Evolutionary conservation across 2,888 invertebrate species (phyloP), one percentile per base, ranked within the genome.

Genomic region (Sepiola atlantica): DNA sequence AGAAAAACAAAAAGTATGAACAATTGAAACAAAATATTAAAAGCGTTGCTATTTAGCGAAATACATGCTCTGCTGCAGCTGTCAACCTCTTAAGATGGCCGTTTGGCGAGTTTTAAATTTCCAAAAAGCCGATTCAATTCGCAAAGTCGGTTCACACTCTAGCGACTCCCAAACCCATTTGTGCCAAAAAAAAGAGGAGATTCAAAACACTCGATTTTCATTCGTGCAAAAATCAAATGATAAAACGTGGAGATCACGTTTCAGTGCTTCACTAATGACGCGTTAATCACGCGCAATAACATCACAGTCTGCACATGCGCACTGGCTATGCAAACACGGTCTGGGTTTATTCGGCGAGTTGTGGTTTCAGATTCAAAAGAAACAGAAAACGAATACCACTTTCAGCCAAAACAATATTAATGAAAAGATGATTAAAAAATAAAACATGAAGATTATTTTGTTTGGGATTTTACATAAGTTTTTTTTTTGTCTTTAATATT

Each of bases 41-140:
- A 77, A 77, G n/a, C n/a, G n/a, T 77, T 16, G 45, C 28, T 77
- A 10, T n/a, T 61, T 77, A 77, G n/a, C 77, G 16, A 77, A 77
- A 77, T n/a, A n/a, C n/a, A 77, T 14, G 77, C 12, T 77, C 77
- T 32, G 77, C 77, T 2, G n/a, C 77, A 77, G n/a, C 77, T 77
- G 77, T 77, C 77, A 77, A 77, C n/a, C n/a, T 77, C n/a, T 77
- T n/a, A 77, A 77, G n/a, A 77, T 77, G 77, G 77, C 77, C n/a
- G 77, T 8, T 45, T 8, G 16, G 32, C 16, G 28, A 14, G 77
- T 77, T 77, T 77, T 32, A n/a, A 21, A 77, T 77, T 77, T 77
- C 77, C n/a, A n/a, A n/a, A n/a, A 77, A 77, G 77, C 32, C 77
- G 77, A 77, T n/a, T 77, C n/a, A 77, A 77, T 77, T n/a, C n/a